Percentiles rank a stretch among this genome's conserved stretches.
These are phyloP conservation scores for Calyptommatus sinebrachiatus DNA, from an alignment of 2,113 vertebrate species.

Conservation along the genomic window DNA sequence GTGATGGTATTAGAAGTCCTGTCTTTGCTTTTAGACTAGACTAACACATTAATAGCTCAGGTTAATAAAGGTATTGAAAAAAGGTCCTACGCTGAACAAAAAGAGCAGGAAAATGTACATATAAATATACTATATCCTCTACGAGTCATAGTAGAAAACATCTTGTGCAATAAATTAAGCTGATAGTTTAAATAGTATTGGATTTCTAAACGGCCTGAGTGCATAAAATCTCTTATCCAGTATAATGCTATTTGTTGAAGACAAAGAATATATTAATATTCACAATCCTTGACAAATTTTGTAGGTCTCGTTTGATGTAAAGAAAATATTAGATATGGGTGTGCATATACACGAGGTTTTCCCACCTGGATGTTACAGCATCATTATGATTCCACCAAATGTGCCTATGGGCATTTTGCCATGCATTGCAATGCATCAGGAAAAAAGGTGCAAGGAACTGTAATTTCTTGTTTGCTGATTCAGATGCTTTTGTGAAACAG, in stretches of 20 bases:
- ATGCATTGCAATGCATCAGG: too few species aligned
- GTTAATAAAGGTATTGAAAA: background rate
- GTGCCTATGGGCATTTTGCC: too few species aligned
- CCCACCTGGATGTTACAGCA: too few species aligned
- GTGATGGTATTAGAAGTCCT: constrained; percentile 21
- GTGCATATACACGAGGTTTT: too few species aligned
- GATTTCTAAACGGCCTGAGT: background rate
- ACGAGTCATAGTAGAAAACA: background rate
- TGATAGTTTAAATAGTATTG: background rate
- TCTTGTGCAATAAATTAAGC: background rate
- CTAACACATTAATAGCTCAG: constrained; percentile 10
- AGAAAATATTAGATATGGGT: background rate
- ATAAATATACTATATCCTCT: background rate
- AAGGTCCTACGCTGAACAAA: background rate
- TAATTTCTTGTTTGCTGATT: background rate
- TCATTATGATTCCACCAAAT: too few species aligned
- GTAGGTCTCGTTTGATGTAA: background rate
- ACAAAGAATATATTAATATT: background rate
- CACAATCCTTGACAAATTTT: background rate
- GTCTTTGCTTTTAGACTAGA: constrained; percentile 6
- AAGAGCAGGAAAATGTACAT: background rate
- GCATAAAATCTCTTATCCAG: background rate
- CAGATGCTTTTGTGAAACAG: too few species aligned
- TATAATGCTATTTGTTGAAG: background rate
- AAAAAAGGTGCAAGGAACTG: too few species aligned